Evolutionary conservation across 2,888 invertebrate genomes (phyloP).

Genomic region (Polymixis flavicincta): DNA sequence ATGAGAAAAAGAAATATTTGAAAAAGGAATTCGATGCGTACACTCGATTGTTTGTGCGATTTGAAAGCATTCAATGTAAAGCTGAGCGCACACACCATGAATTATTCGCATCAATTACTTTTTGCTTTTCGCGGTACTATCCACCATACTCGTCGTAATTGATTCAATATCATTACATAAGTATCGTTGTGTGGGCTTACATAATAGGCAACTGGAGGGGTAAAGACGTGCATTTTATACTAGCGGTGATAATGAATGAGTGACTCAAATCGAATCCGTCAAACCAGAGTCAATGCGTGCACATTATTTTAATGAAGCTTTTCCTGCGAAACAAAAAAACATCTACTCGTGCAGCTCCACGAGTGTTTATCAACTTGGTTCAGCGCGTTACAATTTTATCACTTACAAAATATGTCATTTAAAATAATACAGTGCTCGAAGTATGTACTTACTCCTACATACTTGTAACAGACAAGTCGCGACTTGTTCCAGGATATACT

Average conservation of each 20-base stretch:
- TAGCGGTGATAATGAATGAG: slow-evolving; percentile 59
- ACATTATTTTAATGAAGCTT: slow-evolving; percentile 45
- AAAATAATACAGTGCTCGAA: slow-evolving; percentile 21
- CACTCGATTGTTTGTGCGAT: slow-evolving; percentile 87
- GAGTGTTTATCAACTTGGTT: slow-evolving; percentile 27
- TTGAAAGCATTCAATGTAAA: slow-evolving; percentile 88
- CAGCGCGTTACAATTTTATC: slow-evolving; percentile 23
- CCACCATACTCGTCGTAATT: slow-evolving; percentile 79
- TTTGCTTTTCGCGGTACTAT: slow-evolving; percentile 71
- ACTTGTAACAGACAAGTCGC: slow-evolving; percentile 50
- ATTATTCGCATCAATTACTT: slow-evolving; percentile 80
- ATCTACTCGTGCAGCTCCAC: neutral
- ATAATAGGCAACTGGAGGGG: slow-evolving; percentile 62
- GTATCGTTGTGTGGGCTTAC: slow-evolving; percentile 77
- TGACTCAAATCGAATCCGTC: slow-evolving; percentile 48
- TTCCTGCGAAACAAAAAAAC: slow-evolving; percentile 33
- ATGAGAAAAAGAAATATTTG: slow-evolving; percentile 90
- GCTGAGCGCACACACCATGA: slow-evolving; percentile 82
- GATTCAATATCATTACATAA: slow-evolving; percentile 82
- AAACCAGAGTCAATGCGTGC: slow-evolving; percentile 48
- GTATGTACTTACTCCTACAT: slow-evolving; percentile 16
- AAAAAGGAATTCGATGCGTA: slow-evolving; percentile 86
- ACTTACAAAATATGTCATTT: slow-evolving; percentile 15
- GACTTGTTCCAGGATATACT: slow-evolving; percentile 70
- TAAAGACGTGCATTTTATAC: slow-evolving; percentile 51